phyloP scores from a whole-genome alignment of 2,797 vertebrate species.

The Scomberomorus guttatus region DNA sequence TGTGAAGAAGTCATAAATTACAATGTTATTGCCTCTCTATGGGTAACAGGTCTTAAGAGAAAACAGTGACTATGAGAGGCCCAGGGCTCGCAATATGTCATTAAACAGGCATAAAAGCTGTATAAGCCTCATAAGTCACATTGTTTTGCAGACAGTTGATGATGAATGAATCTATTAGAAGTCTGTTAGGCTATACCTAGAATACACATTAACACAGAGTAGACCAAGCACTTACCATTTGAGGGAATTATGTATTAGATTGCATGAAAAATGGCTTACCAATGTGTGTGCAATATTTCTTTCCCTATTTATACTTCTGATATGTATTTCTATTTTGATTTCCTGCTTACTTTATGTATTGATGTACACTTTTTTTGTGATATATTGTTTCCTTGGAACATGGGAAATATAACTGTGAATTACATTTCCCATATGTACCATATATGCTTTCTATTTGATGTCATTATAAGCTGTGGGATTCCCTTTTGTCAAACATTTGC shows the following conservation, averaged over 20 bases:
- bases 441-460: not conserved
- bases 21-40: conserved; percentile 32
- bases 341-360: not conserved
- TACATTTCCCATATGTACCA: not conserved
- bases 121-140: conserved; percentile 24
- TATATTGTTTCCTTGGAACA: not conserved
- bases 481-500: not conserved
- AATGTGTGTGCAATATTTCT: not conserved
- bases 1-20: conserved; percentile 55
- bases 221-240: not conserved
- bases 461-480: not conserved
- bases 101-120: conserved; percentile 60
- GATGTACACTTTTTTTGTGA: not conserved
- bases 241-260: not conserved
- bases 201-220: conserved; percentile 12
- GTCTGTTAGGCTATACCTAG: not conserved
- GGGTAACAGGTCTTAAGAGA: conserved; percentile 33
- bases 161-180: conserved; percentile 43
- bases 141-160: conserved; percentile 38
- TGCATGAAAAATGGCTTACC: not conserved
- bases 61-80: conserved; percentile 49
- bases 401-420: not conserved
- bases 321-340: not conserved
- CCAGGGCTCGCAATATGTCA: conserved; percentile 47
- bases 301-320: conserved; percentile 6